Base-by-base conservation (phyloP, 2,797 vertebrate species). In the Schizothorax lantsangensis region DNA sequence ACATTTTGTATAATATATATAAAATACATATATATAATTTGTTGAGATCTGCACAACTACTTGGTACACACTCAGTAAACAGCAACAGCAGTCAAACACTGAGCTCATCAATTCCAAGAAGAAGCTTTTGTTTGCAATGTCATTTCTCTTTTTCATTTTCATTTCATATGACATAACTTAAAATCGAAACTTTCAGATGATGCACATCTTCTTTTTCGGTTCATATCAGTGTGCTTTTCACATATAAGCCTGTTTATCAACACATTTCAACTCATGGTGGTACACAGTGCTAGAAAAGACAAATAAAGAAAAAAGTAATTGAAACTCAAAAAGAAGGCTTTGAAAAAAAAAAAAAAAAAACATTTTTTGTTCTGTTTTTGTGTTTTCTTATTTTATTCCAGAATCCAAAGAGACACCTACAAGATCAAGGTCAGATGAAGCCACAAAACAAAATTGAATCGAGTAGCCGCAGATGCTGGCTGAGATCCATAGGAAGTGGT, bases 371-470 rank as follows among this genome's bases (percentile, higher is more conserved):
- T 43, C 15, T 59, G 6, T 47, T 84, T 14, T 36, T 62, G 14
- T 45, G 54, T 9, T 62, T 17, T 49, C 21, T 23, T 33, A 10
- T 26, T 26, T 38, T 38, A 23, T 64, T 77, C 57, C 43, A 77
- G 83, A 36, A 26, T 23, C 10, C 30, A 73, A 5, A 57, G 52
- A 57, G 33, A 72, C 38, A 26, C 2, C 23, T 73, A 8, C 21
- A 23, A 83, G 72, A 84, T 68, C 21, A 26, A 68, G 57, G 57
- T 49, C 83, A 52, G 59, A 40, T 49, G 30, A 78, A 68, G 45
- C 47, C 47, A 71, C 33, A 54, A 10, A 69, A 79, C 45, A 0
- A n/a, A 68, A 78, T n/a, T 52, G 45, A 47, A 33, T 23, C 2
- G 38, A 64, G 23, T 49, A 17, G 45, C 23, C 14, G 45, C 45